Base-by-base conservation (phyloP, 2,888 invertebrate genomes). In the Pomacea canaliculata region DNA sequence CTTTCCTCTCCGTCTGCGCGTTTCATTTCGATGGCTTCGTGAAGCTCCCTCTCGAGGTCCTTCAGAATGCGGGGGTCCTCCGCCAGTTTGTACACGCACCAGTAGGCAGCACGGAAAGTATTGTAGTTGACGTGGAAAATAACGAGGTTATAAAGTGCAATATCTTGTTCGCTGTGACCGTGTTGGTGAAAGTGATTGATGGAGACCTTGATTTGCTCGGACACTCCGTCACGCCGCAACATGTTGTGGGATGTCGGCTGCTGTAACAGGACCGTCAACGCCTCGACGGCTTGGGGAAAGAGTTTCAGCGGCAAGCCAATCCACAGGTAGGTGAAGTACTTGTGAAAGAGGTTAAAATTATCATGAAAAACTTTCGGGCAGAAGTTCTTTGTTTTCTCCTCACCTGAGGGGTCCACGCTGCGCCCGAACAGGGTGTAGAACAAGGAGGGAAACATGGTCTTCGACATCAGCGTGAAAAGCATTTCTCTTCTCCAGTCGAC, bases 71-170 rank as follows among this genome's bases (percentile, higher is more conserved):
- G 81, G 46, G 78, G 79, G 74, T 89, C 78, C 71, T 86, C 85
- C 72, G 90, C 83, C 72, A 91, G 79, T 74, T 88, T 83, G 82
- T 87, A 86, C 56, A 91, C 81, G 49, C 85, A 83, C 91, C 91
- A 91, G 83, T 88, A 91, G 19, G 89, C 84, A 13, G 89, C 80
- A 16, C 90, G 82, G 81, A 90, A 90, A 19, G 90, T 90, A 85
- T 91, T 91, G 86, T 90, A 90, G 84, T 91, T 91, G 51, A 91
- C 90, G 82, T 91, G 91, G 48, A 91, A 84, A 78, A 88, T 90
- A 66, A 91, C 90, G 56, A 91, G 83, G 81, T 90, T 90, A 83
- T 91, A 90, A 67, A 90, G 89, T 78, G 87, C 86, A 73, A 91
- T 90, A 79, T 90, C 90, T 19, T 83, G 82, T 78, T 89, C 89